Evolutionary conservation across 2,113 vertebrate species (phyloP).

Genomic region (Bambusicola thoracicus): DNA sequence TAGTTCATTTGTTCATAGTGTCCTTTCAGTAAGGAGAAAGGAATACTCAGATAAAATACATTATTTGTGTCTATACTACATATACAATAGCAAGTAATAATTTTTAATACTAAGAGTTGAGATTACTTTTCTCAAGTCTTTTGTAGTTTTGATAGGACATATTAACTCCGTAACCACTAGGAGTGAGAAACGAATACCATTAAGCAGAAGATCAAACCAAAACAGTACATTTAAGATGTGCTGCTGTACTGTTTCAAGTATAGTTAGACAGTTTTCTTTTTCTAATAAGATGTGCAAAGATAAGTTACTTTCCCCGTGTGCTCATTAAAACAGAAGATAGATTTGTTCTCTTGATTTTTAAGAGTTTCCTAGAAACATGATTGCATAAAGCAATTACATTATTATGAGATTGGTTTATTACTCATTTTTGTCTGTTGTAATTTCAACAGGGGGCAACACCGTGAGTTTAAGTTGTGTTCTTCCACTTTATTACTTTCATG

Average conservation of each 20-base stretch:
- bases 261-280: background rate
- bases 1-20: background rate
- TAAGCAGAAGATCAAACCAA: background rate
- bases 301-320: background rate
- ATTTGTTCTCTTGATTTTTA: slow-evolving; percentile 12
- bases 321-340: slow-evolving; percentile 14
- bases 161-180: background rate
- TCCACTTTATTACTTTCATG: slow-evolving; percentile 36
- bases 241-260: background rate
- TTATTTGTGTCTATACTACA: background rate
- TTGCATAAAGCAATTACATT: slow-evolving; percentile 37
- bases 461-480: slow-evolving; percentile 33
- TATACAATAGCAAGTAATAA: background rate
- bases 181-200: background rate
- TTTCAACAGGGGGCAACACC: background rate
- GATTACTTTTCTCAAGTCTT: background rate
- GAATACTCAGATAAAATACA: background rate
- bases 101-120: background rate
- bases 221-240: background rate
- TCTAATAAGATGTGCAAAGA: background rate
- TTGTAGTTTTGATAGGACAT: background rate
- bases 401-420: slow-evolving; percentile 32
- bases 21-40: background rate
- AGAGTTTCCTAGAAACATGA: slow-evolving; percentile 36
- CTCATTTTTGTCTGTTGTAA: slow-evolving; percentile 21